Percentiles rank a stretch among this genome's conserved stretches.
Evolutionary conservation across 2,113 vertebrate species (phyloP).

Genomic region (Aspidoscelis tigris): DNA sequence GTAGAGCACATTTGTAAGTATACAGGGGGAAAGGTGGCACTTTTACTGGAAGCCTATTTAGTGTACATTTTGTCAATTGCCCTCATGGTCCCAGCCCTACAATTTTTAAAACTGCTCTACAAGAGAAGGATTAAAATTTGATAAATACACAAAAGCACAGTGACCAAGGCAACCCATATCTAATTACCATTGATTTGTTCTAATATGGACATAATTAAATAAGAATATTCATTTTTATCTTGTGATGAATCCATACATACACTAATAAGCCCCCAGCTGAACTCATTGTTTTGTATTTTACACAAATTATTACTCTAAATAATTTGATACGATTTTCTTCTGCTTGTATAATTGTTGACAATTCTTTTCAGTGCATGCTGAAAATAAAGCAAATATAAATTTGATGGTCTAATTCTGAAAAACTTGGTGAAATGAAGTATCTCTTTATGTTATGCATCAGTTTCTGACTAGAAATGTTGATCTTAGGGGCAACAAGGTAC

Average conservation of each 20-base stretch:
- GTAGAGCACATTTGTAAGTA: too few species aligned
- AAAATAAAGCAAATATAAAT: not conserved
- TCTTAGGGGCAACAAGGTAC: not conserved
- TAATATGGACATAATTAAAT: slow-evolving; percentile 21
- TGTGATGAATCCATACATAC: not conserved
- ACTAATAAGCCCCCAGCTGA: slow-evolving; percentile 13
- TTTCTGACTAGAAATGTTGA: not conserved
- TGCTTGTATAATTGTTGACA: not conserved
- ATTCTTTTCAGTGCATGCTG: not conserved
- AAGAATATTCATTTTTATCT: not conserved
- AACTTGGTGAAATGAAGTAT: not conserved
- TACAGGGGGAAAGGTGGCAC: too few species aligned
- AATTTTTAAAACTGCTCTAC: too few species aligned
- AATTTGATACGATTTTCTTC: not conserved
- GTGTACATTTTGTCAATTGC: too few species aligned
- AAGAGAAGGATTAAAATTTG: too few species aligned
- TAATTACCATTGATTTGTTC: slow-evolving; percentile 12
- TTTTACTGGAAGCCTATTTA: too few species aligned
- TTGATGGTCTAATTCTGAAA: not conserved
- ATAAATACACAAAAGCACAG: not conserved
- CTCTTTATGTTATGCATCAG: not conserved
- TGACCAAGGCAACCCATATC: not conserved
- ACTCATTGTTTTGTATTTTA: slow-evolving; percentile 17
- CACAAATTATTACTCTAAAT: slow-evolving; percentile 4
- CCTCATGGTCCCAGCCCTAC: too few species aligned